Evolutionary conservation across 2,797 vertebrate species (phyloP), one percentile per base, ranked within the genome.

Genomic region (Paratrypauchen microcephalus): DNA sequence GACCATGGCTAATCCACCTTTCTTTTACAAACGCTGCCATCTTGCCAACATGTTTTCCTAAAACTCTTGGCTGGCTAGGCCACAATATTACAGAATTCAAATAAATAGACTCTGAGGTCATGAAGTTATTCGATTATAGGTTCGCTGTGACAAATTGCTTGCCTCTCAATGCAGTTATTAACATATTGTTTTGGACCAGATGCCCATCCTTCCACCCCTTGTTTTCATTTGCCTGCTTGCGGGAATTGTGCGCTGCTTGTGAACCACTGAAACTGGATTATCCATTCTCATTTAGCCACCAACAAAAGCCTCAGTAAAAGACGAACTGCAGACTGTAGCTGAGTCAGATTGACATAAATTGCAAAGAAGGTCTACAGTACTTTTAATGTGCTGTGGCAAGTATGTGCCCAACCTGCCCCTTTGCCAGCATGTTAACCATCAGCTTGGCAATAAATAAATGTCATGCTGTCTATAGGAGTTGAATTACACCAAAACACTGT

Each of bases 301-400:
- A 26, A 45, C 4, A 63, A 47, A 23, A 41, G 23, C 41, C 23
- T 26, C 15, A 19, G 39, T 48, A 48, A 64, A 26, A 47, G 62
- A 16, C 45, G 39, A 41, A 39, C 18, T 54, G n/a, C 18, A 36
- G 66, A 39, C 9, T 54, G n/a, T 26, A 36, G 66, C 36, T 23
- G 52, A 6, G 32, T 47, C 82, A 80, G 68, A 69, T 78, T 73
- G 61, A 57, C 54, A 70, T 41, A 30, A 69, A 58, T 62, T 62
- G 36, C n/a, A 41, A 23, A 24, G 21, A 63, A 47, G 23, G 15
- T 12, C 58, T 60, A 23, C 21, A 47, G 23, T 45, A 47, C 13
- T 41, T 62, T 23, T 13, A 62, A 23, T 62, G 36, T 45, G 32
- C 59, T 61, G 59, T 61, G 19, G 11, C 19, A 23, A 21, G 19